Percentiles rank a stretch among this genome's conserved stretches.
phyloP scores from a whole-genome alignment of 2,888 invertebrate species.

The Heteromyza rotundicornis region DNA sequence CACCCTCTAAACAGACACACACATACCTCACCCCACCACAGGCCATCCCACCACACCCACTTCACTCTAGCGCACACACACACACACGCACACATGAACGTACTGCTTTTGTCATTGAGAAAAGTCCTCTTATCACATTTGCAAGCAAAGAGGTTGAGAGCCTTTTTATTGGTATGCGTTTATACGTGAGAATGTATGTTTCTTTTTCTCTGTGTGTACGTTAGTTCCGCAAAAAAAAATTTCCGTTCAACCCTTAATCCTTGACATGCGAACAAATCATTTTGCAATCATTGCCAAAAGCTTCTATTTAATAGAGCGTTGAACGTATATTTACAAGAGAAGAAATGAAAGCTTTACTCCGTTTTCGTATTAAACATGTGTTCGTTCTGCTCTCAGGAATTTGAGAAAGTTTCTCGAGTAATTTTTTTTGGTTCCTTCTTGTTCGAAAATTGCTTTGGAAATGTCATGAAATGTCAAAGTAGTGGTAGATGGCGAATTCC shows the following conservation, averaged over 20 bases:
- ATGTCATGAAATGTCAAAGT: not conserved
- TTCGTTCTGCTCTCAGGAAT: no score
- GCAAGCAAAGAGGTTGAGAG: not conserved
- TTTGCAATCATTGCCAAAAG: conserved; percentile 3
- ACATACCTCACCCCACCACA: no score
- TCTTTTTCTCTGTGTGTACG: not conserved
- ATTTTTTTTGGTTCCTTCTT: no score
- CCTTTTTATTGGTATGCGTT: not conserved
- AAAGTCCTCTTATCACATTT: conserved; percentile 23
- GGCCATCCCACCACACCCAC: no score
- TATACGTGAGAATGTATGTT: not conserved
- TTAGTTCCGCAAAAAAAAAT: not conserved
- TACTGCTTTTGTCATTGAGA: conserved; percentile 30
- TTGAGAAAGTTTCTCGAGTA: not conserved
- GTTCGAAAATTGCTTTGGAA: not conserved
- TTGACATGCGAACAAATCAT: conserved; percentile 3
- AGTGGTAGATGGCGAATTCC: no score
- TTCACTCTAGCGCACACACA: no score
- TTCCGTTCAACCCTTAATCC: conserved; percentile 3
- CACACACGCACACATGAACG: no score
- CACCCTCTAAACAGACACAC: no score
- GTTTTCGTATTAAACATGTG: no score
- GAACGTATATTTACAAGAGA: not conserved
- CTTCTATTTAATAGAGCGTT: not conserved
- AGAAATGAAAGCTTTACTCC: no score